Evolutionary conservation across 2,113 vertebrate species (phyloP), one percentile per base, ranked within the genome.

Genomic region (Caloenas nicobarica): DNA sequence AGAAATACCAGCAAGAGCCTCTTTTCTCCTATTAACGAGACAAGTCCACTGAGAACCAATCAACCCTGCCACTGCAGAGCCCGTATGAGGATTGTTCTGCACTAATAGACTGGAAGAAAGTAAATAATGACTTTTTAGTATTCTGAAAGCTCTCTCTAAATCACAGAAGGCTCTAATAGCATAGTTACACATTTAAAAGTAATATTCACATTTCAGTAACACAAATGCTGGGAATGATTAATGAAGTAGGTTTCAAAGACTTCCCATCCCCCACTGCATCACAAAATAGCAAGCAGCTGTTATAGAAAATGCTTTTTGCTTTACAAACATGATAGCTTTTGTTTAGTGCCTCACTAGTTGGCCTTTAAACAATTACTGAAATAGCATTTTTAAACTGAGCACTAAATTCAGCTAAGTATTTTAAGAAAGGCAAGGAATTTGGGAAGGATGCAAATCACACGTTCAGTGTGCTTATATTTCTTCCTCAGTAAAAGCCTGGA

Each of bases 121-220:
- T 92, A 95, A 97, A 96, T 95, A 96, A 97, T 93, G 76, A 65
- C 95, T 84, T 93, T 29, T 96, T 94, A 95, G 88, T 81, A 94
- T 93, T 95, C 95, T 72, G 80, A 93, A 88, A 91, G 82, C 34
- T 84, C 66, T 82, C 87, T 88, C 79, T 95, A 93, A 96, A 88
- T 96, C 93, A 94, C 90, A 91, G 83, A 95, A 86, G 76, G 76
- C 90, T 86, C 80, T 86, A 93, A 93, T 81, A 89, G 77, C 86
- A 84, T 15, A 86, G 88, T 95, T 90, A 90, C 72, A 81, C 76
- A 65, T 93, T 94, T 83, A 88, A 90, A 91, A 95, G 69, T 76
- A 90, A 95, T 92, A 95, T 79, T 78, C 90, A 84, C 13, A 0
- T 94, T 91, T 83, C 84, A 66, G 78, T 50, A 94, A 84, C 38